Evolutionary conservation across 1,140 invertebrate species (phyloP).

Genomic region (Paralvinella palmiformis): DNA sequence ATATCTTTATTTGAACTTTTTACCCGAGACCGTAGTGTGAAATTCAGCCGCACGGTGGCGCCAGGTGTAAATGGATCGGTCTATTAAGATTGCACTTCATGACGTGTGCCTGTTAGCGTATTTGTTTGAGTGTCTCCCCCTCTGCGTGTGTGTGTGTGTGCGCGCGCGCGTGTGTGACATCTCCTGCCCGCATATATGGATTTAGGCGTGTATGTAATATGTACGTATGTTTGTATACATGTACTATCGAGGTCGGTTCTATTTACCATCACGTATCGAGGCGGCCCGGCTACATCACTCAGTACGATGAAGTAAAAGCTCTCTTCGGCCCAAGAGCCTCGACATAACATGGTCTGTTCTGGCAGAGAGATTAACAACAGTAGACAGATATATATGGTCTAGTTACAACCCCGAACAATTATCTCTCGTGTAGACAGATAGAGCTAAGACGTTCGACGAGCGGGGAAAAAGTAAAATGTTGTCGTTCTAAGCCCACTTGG

Average conservation of each 20-base stretch:
- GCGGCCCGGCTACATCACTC: background rate
- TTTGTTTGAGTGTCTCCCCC: background rate
- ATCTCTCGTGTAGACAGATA: no score
- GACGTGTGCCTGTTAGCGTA: background rate
- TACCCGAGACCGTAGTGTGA: background rate
- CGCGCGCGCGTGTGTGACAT: background rate
- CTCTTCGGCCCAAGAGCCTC: conserved; percentile 5
- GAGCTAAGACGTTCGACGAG: no score
- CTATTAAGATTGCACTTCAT: background rate
- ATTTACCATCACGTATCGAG: conserved; percentile 13
- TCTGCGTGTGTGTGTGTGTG: background rate
- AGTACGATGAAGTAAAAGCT: conserved; percentile 5
- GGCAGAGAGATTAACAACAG: background rate
- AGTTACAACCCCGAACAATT: no score
- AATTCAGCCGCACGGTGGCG: background rate
- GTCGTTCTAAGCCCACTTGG: no score
- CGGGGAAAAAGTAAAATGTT: no score
- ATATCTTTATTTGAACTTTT: background rate
- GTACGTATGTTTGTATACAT: background rate
- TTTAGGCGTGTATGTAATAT: background rate
- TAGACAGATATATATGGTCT: no score
- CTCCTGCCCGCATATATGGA: background rate
- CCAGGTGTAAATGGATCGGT: background rate
- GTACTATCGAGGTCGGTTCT: background rate
- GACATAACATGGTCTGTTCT: conserved; percentile 11